Evolutionary conservation across 2,888 invertebrate species (phyloP).

Genomic region (Drosophila meridiana): DNA sequence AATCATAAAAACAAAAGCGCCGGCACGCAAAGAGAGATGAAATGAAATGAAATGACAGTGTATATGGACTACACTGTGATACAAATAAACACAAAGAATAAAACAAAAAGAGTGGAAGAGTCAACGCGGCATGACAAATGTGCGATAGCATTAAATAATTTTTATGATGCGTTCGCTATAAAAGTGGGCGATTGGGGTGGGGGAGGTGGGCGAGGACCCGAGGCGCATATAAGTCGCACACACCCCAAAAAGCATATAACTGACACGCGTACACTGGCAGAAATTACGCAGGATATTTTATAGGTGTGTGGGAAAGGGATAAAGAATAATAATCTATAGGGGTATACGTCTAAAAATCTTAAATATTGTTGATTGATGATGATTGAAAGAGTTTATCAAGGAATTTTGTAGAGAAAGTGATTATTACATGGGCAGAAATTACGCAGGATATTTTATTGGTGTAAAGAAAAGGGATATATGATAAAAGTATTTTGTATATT

Average conservation of each 20-base stretch:
- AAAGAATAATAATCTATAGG: too few relatives aligned
- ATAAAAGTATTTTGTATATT: too few relatives aligned
- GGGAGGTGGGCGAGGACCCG: neutral
- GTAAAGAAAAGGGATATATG: neutral
- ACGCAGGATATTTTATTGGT: neutral
- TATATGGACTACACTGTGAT: conserved; percentile 12
- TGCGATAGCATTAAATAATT: conserved; percentile 80
- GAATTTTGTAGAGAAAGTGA: too few relatives aligned
- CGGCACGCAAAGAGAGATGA: conserved; percentile 47
- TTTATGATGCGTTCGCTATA: conserved; percentile 76
- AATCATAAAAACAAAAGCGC: conserved; percentile 72
- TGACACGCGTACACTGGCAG: conserved; percentile 43
- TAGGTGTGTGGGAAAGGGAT: too few relatives aligned
- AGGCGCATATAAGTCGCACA: conserved; percentile 5
- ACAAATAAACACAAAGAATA: conserved; percentile 43
- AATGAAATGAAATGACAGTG: conserved; percentile 22
- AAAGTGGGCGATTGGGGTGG: conserved; percentile 42
- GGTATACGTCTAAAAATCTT: too few relatives aligned
- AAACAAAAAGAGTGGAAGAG: conserved; percentile 53
- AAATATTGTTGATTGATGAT: neutral
- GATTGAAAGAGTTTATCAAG: neutral
- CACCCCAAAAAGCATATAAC: conserved; percentile 17
- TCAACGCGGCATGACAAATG: conserved; percentile 77
- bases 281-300: neutral
- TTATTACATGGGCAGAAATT: conserved; percentile 25